A percentile compares a stretch with the other conserved stretches of the same genome.
These are phyloP conservation scores for Dufourea novaeangliae DNA, from an alignment of 1,140 invertebrate species.

Conservation along the genomic window DNA sequence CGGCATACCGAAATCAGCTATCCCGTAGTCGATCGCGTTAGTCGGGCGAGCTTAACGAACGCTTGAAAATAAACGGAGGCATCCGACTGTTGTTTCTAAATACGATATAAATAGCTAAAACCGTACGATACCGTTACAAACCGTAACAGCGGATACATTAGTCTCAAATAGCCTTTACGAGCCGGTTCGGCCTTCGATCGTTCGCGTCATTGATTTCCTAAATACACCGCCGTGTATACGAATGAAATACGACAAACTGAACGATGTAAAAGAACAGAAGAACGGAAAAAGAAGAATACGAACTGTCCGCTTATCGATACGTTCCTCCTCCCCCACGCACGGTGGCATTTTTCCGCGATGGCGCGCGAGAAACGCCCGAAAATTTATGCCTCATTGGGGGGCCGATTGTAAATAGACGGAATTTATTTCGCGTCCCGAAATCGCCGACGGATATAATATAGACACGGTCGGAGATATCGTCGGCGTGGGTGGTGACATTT, in stretches of 20 bases:
- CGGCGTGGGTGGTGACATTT: conserved; percentile 66
- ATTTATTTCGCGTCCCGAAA: conserved; percentile 65
- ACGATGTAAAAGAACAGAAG: not conserved
- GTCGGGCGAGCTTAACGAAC: not conserved
- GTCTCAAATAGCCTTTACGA: not conserved
- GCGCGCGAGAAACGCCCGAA: not conserved
- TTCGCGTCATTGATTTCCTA: not conserved
- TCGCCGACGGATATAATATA: conserved; percentile 51
- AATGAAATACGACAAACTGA: no score
- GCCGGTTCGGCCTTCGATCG: not conserved
- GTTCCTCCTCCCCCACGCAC: conserved; percentile 1
- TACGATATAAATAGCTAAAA: not conserved
- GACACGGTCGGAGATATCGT: conserved; percentile 55
- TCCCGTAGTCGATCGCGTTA: not conserved
- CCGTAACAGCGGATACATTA: not conserved
- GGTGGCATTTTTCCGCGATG: conserved; percentile 23
- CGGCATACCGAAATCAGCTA: not conserved
- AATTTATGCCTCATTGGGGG: conserved; percentile 56
- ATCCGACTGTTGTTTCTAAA: not conserved
- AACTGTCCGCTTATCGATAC: conserved; percentile 34
- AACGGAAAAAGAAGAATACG: not conserved
- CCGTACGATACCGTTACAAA: not conserved
- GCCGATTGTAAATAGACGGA: conserved; percentile 56
- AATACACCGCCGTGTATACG: no score
- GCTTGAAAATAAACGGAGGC: not conserved